Evolutionary conservation across 2,888 invertebrate species (phyloP).

Genomic region (Imbricaverruca yamaguchii): DNA sequence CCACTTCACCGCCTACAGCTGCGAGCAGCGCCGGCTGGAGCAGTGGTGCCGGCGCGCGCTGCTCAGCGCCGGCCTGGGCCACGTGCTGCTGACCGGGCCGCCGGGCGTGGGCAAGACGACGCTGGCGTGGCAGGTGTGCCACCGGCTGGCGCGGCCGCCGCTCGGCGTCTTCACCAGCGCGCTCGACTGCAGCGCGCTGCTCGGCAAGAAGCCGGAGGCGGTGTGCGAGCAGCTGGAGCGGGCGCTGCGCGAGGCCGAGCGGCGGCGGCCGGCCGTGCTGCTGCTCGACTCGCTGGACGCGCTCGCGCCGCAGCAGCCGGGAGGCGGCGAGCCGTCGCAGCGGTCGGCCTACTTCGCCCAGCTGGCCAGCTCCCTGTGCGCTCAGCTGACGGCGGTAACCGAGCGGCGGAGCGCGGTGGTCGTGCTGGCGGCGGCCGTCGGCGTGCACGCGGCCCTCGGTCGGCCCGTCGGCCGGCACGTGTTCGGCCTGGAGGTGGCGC

Average conservation of each 20-base stretch:
- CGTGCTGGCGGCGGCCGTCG: no score
- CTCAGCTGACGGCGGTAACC: not conserved
- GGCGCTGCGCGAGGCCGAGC: not conserved
- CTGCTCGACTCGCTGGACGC: constrained; percentile 9
- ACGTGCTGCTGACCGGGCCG: not conserved
- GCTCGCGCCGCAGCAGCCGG: not conserved
- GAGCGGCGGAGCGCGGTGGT: not conserved
- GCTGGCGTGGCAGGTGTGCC: not conserved
- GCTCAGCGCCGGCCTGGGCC: not conserved
- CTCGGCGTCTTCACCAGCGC: not conserved
- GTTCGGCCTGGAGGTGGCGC: not conserved
- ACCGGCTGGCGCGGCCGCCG: not conserved
- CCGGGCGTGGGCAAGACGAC: constrained; percentile 15
- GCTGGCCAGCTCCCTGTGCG: not conserved
- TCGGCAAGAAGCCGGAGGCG: constrained; percentile 14
- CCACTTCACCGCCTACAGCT: not conserved
- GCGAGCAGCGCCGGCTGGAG: not conserved
- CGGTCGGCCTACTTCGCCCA: constrained; percentile 3
- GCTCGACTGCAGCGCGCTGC: not conserved
- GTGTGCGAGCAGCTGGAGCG: not conserved
- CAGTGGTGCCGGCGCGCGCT: constrained; percentile 5
- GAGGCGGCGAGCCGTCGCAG: not conserved
- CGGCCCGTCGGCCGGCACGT: not conserved
- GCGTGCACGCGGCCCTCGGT: not conserved
- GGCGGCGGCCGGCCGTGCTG: constrained; percentile 3